A percentile compares a stretch with the other conserved stretches of the same genome.
These are phyloP conservation scores for Caenorhabditis sp. DNA, from an alignment of 2,888 invertebrate genomes.

Conservation along the genomic window DNA sequence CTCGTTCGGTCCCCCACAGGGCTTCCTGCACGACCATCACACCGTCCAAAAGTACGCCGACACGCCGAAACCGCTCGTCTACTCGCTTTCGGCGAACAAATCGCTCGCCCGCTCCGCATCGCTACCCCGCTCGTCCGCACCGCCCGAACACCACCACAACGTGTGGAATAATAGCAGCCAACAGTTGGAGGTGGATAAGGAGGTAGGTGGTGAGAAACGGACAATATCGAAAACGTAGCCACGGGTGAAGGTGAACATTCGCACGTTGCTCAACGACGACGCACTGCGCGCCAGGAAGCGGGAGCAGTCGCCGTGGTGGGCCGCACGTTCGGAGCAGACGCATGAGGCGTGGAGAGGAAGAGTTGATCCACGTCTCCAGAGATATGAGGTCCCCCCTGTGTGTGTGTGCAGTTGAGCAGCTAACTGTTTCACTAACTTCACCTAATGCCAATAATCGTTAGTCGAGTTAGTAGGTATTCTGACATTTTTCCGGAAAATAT, in stretches of 20 bases:
- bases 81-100: constrained; percentile 59
- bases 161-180: constrained; percentile 63
- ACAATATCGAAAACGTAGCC: not conserved
- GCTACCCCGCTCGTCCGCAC: constrained; percentile 58
- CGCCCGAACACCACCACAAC: constrained; percentile 66
- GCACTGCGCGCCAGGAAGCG: constrained; percentile 62
- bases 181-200: constrained; percentile 60
- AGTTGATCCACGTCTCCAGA: constrained; percentile 67
- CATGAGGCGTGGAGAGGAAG: constrained; percentile 68
- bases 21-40: constrained; percentile 73
- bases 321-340: constrained; percentile 63
- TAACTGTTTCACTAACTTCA: too few relatives aligned
- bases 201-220: constrained; percentile 53
- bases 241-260: constrained; percentile 65
- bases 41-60: constrained; percentile 43
- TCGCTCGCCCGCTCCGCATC: constrained; percentile 47
- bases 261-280: constrained; percentile 72
- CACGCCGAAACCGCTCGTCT: constrained; percentile 60
- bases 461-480: constrained; percentile 6
- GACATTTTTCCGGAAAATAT: too few relatives aligned
- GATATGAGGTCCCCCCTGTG: constrained; percentile 52
- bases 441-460: not conserved
- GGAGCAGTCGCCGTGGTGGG: constrained; percentile 70
- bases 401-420: not conserved
- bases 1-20: constrained; percentile 70